Evolutionary conservation across 2,797 vertebrate species (phyloP), one percentile per base, ranked within the genome.

Genomic region (Gobionotothen gibberifrons): DNA sequence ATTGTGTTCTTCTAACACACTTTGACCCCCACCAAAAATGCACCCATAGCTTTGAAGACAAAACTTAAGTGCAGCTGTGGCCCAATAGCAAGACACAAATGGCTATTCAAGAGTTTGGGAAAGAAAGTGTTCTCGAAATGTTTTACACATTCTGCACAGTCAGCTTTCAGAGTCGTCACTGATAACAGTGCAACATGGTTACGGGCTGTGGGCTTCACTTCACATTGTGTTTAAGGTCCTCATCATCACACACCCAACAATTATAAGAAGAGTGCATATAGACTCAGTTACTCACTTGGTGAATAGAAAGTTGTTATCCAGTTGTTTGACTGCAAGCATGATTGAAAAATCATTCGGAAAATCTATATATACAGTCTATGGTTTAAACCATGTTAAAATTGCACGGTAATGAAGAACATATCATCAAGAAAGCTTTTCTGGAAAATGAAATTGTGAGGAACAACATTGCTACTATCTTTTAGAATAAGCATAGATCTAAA

Each of bases 71-170:
- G 75, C 68, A 65, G 83, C 72, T 67, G 64, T 40, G 60, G 40
- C 54, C 65, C 54, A 71, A 85, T 83, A 89, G 74, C 39, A 26
- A 78, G 40, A 79, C 61, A 91, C 84, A 92, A 74, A 82, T 71
- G 76, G 67, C 63, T 71, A 85, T 89, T 91, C 81, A 91, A 69
- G 54, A 68, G 46, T 72, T 61, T 57, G 63, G 54, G 67, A 63
- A 72, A 81, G 16, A 69, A 83, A 76, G 71, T 72, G 69, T 74
- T 76, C 48, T 69, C 29, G 81, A 73, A 86, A 69, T 83, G 76
- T 74, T 81, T 87, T 42, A 67, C 22, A 40, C 52, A 77, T 78
- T 87, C 61, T 88, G 80, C 65, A 62, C n/a, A 32, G 48, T 85
- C 84, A 85, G 69, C 82, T 53, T 48, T 63, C 19, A 0, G 46